These are phyloP conservation scores for Luffia ferchaultella DNA, from an alignment of 2,888 invertebrate genomes.

Conservation along the genomic window DNA sequence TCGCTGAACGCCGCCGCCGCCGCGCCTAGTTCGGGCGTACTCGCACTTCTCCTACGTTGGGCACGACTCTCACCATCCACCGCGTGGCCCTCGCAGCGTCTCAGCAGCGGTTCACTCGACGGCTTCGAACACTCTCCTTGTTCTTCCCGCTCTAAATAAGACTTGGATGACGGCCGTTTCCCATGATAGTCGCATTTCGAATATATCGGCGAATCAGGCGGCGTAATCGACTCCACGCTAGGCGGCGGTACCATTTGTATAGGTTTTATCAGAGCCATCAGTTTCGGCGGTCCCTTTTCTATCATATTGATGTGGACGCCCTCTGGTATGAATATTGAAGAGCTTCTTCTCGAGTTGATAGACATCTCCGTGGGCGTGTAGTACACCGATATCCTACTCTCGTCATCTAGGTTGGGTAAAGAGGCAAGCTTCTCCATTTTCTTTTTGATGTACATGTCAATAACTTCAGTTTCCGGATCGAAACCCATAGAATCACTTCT, in stretches of 20 bases:
- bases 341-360: conserved; percentile 49
- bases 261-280: conserved; percentile 44
- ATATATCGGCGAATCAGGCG: conserved; percentile 20
- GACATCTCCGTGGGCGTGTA: conserved; percentile 83
- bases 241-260: conserved; percentile 30
- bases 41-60: conserved; percentile 30
- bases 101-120: conserved; percentile 51
- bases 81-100: conserved; percentile 18
- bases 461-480: conserved; percentile 70
- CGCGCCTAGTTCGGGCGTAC: conserved; percentile 49
- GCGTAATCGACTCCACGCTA: conserved; percentile 19
- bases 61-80: neutral
- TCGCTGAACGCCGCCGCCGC: conserved; percentile 14
- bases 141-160: conserved; percentile 18
- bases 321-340: conserved; percentile 53
- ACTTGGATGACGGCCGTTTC: conserved; percentile 22
- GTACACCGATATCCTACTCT: conserved; percentile 78
- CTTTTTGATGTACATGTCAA: conserved; percentile 74
- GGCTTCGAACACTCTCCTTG: conserved; percentile 31
- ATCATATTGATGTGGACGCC: conserved; percentile 75
- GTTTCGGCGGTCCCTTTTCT: conserved; percentile 42
- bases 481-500: conserved; percentile 78
- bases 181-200: conserved; percentile 12
- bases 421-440: conserved; percentile 70
- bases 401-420: conserved; percentile 65